Conservation (phyloP, 2,797 vertebrate species). For the Diplodus sargus region DNA sequence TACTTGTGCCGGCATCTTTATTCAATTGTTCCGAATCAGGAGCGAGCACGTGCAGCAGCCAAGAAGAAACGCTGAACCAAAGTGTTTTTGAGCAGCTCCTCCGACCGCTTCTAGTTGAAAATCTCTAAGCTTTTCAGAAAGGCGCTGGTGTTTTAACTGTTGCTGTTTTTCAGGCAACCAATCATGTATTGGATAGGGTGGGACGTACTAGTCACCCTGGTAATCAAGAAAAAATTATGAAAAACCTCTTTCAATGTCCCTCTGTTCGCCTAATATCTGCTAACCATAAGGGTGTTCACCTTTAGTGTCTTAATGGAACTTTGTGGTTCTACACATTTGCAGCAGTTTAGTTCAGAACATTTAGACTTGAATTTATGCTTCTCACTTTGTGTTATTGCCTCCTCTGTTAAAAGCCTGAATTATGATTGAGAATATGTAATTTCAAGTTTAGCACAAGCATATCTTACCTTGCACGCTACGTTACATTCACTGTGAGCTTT, state of each 20-base stretch:
- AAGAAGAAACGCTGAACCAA: no score
- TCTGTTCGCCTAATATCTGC: neutral
- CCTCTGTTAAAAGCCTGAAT: neutral
- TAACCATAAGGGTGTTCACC: neutral
- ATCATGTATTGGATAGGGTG: no score
- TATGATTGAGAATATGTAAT: neutral
- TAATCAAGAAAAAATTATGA: no score
- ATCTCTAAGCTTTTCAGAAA: no score
- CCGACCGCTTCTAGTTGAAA: no score
- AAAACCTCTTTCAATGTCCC: neutral
- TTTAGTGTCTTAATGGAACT: neutral
- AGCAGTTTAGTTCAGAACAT: neutral
- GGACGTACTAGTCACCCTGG: no score
- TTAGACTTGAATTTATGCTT: neutral
- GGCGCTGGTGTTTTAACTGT: no score
- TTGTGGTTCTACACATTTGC: neutral
- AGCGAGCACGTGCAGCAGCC: no score
- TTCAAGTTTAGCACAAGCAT: constrained; percentile 8
- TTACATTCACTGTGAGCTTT: constrained; percentile 17
- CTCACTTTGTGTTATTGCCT: neutral
- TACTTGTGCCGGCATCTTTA: no score
- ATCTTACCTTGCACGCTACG: constrained; percentile 37
- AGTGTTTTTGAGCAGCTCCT: no score
- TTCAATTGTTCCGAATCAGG: no score
- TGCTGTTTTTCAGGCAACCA: no score